Evolutionary conservation across 2,113 vertebrate genomes (phyloP).

Genomic region (Cyprichromis sp.): DNA sequence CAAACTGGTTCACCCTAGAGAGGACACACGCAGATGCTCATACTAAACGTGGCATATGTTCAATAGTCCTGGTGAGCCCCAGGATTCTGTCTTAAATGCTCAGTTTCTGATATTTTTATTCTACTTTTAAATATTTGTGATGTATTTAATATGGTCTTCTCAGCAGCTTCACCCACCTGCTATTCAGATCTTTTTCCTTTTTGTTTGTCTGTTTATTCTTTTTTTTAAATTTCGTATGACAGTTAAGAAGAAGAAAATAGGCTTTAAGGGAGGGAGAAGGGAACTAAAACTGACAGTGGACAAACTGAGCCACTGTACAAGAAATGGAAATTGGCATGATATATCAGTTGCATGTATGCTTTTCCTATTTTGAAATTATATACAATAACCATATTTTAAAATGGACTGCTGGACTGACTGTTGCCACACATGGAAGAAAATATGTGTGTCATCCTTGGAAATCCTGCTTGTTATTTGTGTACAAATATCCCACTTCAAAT

Average conservation of each 20-base stretch:
- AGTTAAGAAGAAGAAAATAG: neutral
- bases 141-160: neutral
- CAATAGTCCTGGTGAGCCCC: neutral
- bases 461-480: neutral
- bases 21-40: neutral
- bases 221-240: neutral
- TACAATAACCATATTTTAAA: neutral
- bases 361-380: neutral
- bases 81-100: neutral
- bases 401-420: neutral
- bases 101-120: neutral
- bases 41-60: neutral
- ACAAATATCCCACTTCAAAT: constrained; percentile 30
- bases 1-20: neutral
- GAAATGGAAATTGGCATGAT: neutral
- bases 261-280: neutral
- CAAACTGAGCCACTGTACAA: neutral
- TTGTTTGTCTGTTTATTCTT: neutral
- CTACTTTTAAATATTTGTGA: neutral
- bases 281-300: neutral
- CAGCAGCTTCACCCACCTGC: neutral
- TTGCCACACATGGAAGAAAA: neutral
- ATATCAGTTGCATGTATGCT: neutral
- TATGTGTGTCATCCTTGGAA: neutral
- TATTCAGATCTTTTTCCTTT: neutral